Evolutionary conservation across 1,140 invertebrate genomes (phyloP).

Genomic region (Drosophila ohnishii): DNA sequence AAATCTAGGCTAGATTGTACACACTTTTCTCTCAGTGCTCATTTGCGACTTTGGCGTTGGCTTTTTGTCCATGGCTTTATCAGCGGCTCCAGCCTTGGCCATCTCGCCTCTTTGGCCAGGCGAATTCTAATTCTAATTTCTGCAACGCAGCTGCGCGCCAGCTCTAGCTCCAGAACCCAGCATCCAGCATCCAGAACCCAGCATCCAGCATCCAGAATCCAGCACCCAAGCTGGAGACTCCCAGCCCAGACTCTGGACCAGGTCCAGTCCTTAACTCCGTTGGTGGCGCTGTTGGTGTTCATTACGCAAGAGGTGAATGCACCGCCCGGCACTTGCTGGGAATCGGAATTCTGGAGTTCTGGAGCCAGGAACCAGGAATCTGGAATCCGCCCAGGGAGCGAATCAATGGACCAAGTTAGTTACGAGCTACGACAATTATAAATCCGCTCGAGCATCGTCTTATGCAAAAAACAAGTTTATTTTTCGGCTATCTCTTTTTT

Average conservation of each 20-base stretch:
- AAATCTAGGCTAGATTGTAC: no score
- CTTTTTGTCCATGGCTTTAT: slow-evolving; percentile 53
- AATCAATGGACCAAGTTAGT: slow-evolving; percentile 49
- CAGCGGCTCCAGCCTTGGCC: slow-evolving; percentile 51
- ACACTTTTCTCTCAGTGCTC: slow-evolving; percentile 23
- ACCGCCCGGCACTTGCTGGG: slow-evolving; percentile 51
- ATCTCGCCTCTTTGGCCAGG: slow-evolving; percentile 48
- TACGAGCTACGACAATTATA: slow-evolving; percentile 35
- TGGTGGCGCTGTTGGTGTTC: slow-evolving; percentile 80
- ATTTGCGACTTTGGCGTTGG: slow-evolving; percentile 51
- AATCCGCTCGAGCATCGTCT: slow-evolving; percentile 24
- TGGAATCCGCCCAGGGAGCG: slow-evolving; percentile 43
- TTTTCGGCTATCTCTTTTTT: slow-evolving; percentile 14
- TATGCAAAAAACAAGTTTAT: slow-evolving; percentile 68
- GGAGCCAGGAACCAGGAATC: slow-evolving; percentile 23
- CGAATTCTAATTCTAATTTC: slow-evolving; percentile 74
- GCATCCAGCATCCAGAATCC: slow-evolving; percentile 3
- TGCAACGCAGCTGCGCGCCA: slow-evolving; percentile 78
- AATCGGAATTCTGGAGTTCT: slow-evolving; percentile 35
- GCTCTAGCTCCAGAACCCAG: slow-evolving; percentile 8
- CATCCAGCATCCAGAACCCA: slow-evolving; percentile 3
- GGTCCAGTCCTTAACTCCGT: slow-evolving; percentile 62
- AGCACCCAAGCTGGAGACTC: slow-evolving; percentile 10
- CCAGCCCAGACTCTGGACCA: slow-evolving; percentile 19
- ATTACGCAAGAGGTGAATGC: slow-evolving; percentile 80